These are phyloP conservation scores for Eretmocerus hayati DNA, from an alignment of 2,888 invertebrate genomes.

Conservation along the genomic window DNA sequence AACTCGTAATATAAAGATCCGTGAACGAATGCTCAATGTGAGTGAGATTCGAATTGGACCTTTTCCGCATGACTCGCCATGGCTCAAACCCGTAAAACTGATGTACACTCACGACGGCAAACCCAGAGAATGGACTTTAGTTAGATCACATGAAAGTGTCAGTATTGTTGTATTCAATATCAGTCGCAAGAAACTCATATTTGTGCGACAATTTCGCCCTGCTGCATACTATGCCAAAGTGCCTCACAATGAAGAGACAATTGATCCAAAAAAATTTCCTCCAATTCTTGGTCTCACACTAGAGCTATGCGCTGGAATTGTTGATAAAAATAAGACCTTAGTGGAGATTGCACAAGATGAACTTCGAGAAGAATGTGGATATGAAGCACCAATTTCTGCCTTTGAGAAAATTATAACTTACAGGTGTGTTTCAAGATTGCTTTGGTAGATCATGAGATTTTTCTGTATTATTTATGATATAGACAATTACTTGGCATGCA, in stretches of 20 bases:
- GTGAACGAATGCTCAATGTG: slow-evolving; percentile 51
- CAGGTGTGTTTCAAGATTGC: slow-evolving; percentile 51
- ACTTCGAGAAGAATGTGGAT: slow-evolving; percentile 90
- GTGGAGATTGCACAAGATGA: slow-evolving; percentile 81
- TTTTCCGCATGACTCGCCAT: slow-evolving; percentile 59
- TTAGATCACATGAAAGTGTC: slow-evolving; percentile 81
- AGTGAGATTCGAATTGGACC: slow-evolving; percentile 49
- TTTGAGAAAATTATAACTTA: slow-evolving; percentile 63
- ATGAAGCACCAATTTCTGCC: slow-evolving; percentile 63
- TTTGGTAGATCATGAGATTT: slow-evolving; percentile 17
- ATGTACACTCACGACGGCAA: slow-evolving; percentile 61
- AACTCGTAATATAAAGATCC: slow-evolving; percentile 31
- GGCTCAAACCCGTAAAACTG: slow-evolving; percentile 68
- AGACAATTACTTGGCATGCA: too few species aligned
- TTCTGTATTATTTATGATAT: not conserved
- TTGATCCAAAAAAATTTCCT: slow-evolving; percentile 63
- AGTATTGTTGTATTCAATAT: slow-evolving; percentile 76
- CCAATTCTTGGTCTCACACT: slow-evolving; percentile 69
- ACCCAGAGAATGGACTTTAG: slow-evolving; percentile 73
- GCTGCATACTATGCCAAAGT: slow-evolving; percentile 71
- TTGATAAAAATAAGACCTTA: slow-evolving; percentile 72
- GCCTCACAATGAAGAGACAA: slow-evolving; percentile 51
- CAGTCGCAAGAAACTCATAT: slow-evolving; percentile 66
- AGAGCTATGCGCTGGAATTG: slow-evolving; percentile 92
- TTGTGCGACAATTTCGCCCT: slow-evolving; percentile 91